A percentile compares a stretch with the other conserved stretches of the same genome.
Evolutionary conservation across 2,888 invertebrate species (phyloP).

Genomic region (Liodrosophila aerea): DNA sequence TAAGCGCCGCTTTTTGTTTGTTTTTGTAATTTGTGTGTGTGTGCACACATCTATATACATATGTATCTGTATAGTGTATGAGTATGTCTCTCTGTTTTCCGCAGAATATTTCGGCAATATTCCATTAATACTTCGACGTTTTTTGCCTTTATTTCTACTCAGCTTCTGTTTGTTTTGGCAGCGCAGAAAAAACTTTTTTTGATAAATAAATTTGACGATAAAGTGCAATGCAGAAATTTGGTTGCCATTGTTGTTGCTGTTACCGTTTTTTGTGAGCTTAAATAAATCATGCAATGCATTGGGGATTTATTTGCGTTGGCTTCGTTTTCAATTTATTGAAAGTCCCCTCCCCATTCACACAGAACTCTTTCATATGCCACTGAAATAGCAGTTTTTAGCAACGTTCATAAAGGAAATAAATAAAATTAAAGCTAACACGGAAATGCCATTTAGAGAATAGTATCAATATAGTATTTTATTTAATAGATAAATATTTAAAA

Average conservation of each 20-base stretch:
- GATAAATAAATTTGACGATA: conserved; percentile 70
- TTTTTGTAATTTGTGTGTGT: conserved; percentile 60
- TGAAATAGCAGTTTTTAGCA: conserved; percentile 35
- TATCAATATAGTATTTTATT: too few relatives aligned
- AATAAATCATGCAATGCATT: conserved; percentile 71
- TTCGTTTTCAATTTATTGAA: conserved; percentile 41
- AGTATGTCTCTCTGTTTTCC: conserved; percentile 65
- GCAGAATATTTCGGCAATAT: conserved; percentile 73
- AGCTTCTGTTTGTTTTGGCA: conserved; percentile 57
- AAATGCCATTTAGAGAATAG: too few relatives aligned
- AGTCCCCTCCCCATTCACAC: not conserved
- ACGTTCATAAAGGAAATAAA: too few relatives aligned
- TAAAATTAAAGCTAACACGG: not conserved
- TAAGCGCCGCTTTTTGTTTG: conserved; percentile 62
- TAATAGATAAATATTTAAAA: too few relatives aligned
- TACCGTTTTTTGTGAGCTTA: conserved; percentile 39
- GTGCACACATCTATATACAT: conserved; percentile 21
- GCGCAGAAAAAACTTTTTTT: conserved; percentile 49
- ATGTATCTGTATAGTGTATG: conserved; percentile 25
- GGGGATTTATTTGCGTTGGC: conserved; percentile 39
- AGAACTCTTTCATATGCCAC: not conserved
- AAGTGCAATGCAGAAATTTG: conserved; percentile 64
- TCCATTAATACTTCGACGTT: conserved; percentile 66
- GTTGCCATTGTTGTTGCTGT: conserved; percentile 11
- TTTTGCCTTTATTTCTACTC: not conserved